A percentile compares a stretch with the other conserved stretches of the same genome.
Evolutionary conservation across 2,888 invertebrate species (phyloP).

Genomic region (Beris chalybata): DNA sequence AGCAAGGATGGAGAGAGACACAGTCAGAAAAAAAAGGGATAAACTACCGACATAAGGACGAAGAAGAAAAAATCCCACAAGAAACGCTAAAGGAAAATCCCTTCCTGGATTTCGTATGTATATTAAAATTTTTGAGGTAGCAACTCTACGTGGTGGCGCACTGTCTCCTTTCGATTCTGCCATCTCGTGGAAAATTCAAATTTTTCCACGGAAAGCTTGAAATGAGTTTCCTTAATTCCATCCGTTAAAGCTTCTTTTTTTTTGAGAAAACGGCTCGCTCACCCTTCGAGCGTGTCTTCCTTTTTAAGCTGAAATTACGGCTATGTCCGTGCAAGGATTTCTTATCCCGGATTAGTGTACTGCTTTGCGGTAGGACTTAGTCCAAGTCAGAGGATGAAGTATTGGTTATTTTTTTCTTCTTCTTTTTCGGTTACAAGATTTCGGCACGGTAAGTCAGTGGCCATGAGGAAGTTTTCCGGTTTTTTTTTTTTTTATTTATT

Average conservation of each 20-base stretch:
- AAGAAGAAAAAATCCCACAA: background rate
- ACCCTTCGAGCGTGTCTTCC: conserved; percentile 15
- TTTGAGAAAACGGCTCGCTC: conserved; percentile 16
- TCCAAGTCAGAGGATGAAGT: conserved; percentile 10
- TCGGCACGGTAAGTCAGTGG: background rate
- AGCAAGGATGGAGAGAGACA: conserved; percentile 1
- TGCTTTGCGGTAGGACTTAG: conserved; percentile 25
- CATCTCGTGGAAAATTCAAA: conserved; percentile 29
- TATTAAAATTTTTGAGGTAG: too few relatives aligned
- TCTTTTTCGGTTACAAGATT: conserved; percentile 8
- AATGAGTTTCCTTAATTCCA: conserved; percentile 28
- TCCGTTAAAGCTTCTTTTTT: conserved; percentile 14
- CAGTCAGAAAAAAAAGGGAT: conserved; percentile 4
- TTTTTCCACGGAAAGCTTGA: conserved; percentile 19
- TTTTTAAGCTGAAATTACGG: conserved; percentile 21
- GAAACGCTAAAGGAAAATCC: conserved; percentile 9
- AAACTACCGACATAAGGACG: too few relatives aligned
- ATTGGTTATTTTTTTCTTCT: conserved; percentile 18
- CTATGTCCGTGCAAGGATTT: conserved; percentile 19
- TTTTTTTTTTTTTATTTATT: too few relatives aligned
- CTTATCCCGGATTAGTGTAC: conserved; percentile 26
- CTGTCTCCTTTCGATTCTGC: background rate
- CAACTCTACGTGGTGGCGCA: background rate
- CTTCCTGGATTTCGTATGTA: background rate
- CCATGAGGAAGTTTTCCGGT: too few relatives aligned